Base-by-base conservation (phyloP, 2,888 invertebrate species). In the Choristoneura rosaceana region DNA sequence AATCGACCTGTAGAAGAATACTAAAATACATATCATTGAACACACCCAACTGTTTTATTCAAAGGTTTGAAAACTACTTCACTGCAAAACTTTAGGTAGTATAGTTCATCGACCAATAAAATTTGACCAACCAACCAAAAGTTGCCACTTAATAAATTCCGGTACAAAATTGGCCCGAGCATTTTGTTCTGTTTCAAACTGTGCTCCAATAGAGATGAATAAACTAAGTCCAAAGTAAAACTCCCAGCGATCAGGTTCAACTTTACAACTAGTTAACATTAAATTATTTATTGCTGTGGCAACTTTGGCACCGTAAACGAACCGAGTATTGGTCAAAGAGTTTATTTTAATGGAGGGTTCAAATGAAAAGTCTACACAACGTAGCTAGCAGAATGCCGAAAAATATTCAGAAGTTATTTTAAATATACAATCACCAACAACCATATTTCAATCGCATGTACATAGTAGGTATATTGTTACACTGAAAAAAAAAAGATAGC, bases 171-270 rank as follows among this genome's bases (percentile, higher is more conserved):
- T 70, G 52, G 33, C 41, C 65, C 41, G 17, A 17, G 70, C 58
- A 66, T 66, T 66, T 71, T 61, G 70, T 66, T 66, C 52, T 52
- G 52, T 61, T 71, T 52, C 41, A 17, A 65, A 70, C 70, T 43
- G 60, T 61, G 61, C 66, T 71, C 61, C 52, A 52, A 61, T 66
- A 69, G 55, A 61, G 59, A 52, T 50, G 43, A 71, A 71, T 66
- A 61, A 55, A 66, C 66, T 45, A 34, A 52, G 66, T 71, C 65
- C 52, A 71, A 71, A 66, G 70, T 34, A 50, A 65, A 70, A 71
- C 70, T 66, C 61, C 38, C 50, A 45, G 17, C 70, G 61, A 61
- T 66, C 66, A 52, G 61, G 50, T 12, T 7, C n/a, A 41, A 50
- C 65, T 71, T 71, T 4, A 25, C 41, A 60, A 65, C 60, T 60